A percentile compares a stretch with the other conserved stretches of the same genome.
These are phyloP conservation scores for Leptinotarsa haldemani DNA, from an alignment of 2,888 invertebrate species.

Conservation along the genomic window DNA sequence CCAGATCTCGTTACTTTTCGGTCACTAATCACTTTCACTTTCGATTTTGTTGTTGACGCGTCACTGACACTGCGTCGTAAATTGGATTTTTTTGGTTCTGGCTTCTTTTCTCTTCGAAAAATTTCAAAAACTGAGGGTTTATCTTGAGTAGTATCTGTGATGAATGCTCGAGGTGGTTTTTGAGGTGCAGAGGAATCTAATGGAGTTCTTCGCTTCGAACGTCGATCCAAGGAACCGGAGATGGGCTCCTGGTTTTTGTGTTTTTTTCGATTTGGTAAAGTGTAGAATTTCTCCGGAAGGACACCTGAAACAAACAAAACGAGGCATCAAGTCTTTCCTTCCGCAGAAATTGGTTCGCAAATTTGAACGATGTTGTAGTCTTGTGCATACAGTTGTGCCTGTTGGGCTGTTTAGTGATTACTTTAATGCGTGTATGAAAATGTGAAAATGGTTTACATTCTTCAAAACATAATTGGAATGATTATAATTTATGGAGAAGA, in stretches of 20 bases:
- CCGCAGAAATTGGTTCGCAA: too few relatives aligned
- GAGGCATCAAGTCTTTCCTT: neutral
- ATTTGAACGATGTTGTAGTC: too few relatives aligned
- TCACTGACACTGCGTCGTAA: conserved; percentile 67
- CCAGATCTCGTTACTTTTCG: conserved; percentile 68
- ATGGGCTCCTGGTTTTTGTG: conserved; percentile 60
- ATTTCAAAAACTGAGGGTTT: conserved; percentile 75
- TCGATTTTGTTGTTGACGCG: conserved; percentile 72
- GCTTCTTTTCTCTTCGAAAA: conserved; percentile 73
- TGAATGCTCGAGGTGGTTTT: conserved; percentile 63
- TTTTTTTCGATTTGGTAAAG: conserved; percentile 74
- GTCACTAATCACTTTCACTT: conserved; percentile 50
- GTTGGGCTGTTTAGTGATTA: too few relatives aligned
- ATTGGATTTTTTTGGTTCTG: conserved; percentile 68
- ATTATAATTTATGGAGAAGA: too few relatives aligned
- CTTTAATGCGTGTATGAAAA: too few relatives aligned
- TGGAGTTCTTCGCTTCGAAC: conserved; percentile 66
- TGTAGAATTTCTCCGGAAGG: conserved; percentile 75
- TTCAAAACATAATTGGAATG: too few relatives aligned
- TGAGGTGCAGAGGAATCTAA: conserved; percentile 67
- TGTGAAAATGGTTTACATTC: too few relatives aligned
- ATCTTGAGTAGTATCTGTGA: conserved; percentile 69
- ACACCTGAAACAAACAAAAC: conserved; percentile 55
- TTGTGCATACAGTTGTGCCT: too few relatives aligned
- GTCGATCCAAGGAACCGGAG: conserved; percentile 56